Evolutionary conservation across 2,888 invertebrate species (phyloP).

Genomic region (Stegophylla sp.): DNA sequence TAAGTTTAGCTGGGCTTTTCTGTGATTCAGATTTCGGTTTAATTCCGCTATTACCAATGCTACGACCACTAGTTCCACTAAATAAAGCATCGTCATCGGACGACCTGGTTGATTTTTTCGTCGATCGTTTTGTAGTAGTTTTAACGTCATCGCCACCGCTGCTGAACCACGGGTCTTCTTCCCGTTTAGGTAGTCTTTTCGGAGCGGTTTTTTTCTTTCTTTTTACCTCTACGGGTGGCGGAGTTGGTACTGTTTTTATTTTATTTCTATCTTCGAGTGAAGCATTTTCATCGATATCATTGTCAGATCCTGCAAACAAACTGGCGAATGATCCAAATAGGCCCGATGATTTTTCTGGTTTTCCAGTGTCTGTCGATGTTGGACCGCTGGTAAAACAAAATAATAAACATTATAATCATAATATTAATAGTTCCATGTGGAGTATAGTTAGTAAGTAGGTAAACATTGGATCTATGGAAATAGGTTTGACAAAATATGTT

Average conservation of each 20-base stretch:
- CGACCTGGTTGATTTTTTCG: not conserved
- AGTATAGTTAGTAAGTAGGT: no score
- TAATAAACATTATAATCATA: no score
- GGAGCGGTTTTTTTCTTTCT: not conserved
- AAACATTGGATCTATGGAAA: no score
- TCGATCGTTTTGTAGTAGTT: not conserved
- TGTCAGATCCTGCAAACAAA: not conserved
- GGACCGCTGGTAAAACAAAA: not conserved
- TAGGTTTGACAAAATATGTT: no score
- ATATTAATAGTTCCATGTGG: no score
- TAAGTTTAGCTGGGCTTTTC: no score
- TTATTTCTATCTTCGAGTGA: not conserved
- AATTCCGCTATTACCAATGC: no score
- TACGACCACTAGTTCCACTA: no score
- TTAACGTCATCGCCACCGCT: not conserved
- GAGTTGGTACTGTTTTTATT: no score
- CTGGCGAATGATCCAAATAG: not conserved
- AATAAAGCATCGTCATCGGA: not conserved
- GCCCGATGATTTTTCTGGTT: not conserved
- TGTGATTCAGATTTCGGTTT: no score
- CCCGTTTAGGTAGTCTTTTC: not conserved
- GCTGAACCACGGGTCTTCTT: not conserved
- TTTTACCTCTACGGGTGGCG: not conserved
- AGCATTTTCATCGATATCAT: not conserved
- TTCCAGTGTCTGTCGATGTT: not conserved